Percentiles rank a stretch among this genome's conserved stretches.
Evolutionary conservation across 2,888 invertebrate species (phyloP).

Genomic region (Troglohyphantes excavatus): DNA sequence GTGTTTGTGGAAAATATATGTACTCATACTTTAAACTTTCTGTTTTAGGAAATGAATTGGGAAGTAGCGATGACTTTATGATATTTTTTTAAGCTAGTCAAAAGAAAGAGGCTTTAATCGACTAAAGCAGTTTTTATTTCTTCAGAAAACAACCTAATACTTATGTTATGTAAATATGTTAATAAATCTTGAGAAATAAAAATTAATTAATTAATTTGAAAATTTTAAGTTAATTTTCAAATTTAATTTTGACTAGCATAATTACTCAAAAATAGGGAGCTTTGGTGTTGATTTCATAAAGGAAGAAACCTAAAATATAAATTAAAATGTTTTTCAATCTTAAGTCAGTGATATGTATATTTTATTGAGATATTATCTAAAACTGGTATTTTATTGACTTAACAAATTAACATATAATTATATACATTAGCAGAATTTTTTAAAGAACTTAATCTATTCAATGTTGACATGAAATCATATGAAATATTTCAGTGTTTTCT

Average conservation of each 20-base stretch:
- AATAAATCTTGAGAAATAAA: not conserved
- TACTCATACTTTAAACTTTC: constrained; percentile 6
- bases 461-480: no score
- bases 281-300: no score
- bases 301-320: no score
- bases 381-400: no score
- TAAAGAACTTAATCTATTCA: no score
- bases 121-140: not conserved
- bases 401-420: no score
- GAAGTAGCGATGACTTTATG: constrained; percentile 3
- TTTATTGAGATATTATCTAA: no score
- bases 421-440: no score
- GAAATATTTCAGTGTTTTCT: no score
- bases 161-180: not conserved
- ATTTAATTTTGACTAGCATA: not conserved
- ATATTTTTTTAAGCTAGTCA: not conserved
- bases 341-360: no score
- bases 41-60: constrained; percentile 6
- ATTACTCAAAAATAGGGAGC: no score
- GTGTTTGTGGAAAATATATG: not conserved
- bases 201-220: not conserved
- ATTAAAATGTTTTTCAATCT: no score
- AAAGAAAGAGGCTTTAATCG: not conserved
- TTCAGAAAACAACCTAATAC: not conserved
- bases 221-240: not conserved